Percentiles rank a stretch among this genome's conserved stretches.
Conservation (phyloP, 2,113 vertebrate species). For the Phaetusa simplex region DNA sequence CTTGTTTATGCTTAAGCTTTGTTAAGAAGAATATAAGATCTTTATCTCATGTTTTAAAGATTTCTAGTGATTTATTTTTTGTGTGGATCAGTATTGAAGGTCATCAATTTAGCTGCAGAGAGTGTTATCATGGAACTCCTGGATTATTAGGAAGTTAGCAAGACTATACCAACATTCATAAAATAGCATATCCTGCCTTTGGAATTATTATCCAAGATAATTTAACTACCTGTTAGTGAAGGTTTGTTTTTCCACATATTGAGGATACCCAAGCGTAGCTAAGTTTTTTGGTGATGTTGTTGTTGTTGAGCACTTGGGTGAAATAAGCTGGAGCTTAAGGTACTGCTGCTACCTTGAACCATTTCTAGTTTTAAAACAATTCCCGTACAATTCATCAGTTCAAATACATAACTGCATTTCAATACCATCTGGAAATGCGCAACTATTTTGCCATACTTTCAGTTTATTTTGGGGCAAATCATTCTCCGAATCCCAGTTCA, state of each 20-base stretch:
- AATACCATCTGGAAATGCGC: background rate
- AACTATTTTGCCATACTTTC: background rate
- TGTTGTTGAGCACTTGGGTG: background rate
- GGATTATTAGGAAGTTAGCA: background rate
- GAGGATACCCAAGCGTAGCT: background rate
- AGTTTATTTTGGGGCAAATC: background rate
- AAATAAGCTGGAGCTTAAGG: background rate
- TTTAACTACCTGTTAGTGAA: background rate
- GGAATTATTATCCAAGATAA: background rate
- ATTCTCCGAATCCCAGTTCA: background rate
- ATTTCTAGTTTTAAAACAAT: constrained; percentile 34
- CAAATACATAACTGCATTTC: constrained; percentile 23
- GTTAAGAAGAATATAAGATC: background rate
- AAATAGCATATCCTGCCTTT: background rate
- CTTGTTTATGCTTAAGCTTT: background rate
- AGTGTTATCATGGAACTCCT: background rate
- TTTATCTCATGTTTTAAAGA: background rate
- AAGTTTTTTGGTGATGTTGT: background rate
- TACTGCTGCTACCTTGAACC: constrained; percentile 10
- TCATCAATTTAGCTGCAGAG: background rate
- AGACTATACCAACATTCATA: background rate
- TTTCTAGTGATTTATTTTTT: background rate
- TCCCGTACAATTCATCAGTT: constrained; percentile 7
- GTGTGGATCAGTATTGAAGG: background rate
- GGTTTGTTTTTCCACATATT: background rate